These are phyloP conservation scores for Sebastes itinus DNA, from an alignment of 2,797 vertebrate genomes.

Conservation along the genomic window DNA sequence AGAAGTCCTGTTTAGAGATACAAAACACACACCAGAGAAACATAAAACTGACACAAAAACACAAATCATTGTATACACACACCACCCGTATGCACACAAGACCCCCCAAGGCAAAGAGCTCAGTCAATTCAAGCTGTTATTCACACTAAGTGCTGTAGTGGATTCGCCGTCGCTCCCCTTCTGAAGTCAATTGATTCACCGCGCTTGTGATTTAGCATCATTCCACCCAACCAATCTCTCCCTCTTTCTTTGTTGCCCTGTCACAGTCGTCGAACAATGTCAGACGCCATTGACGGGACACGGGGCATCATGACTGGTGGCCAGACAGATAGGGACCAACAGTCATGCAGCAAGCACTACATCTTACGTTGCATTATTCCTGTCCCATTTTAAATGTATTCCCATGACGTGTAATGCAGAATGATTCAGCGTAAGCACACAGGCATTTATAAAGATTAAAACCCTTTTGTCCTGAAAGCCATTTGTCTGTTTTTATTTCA, in stretches of 20 bases:
- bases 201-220: conserved; percentile 35
- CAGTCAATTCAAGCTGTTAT: conserved; percentile 59
- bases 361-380: neutral
- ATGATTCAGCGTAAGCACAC: conserved; percentile 34
- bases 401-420: neutral
- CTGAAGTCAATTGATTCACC: conserved; percentile 54
- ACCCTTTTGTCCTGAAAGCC: conserved; percentile 9
- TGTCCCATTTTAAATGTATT: conserved; percentile 14
- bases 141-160: conserved; percentile 49
- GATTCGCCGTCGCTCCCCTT: conserved; percentile 20
- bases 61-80: conserved; percentile 1
- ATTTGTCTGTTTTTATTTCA: conserved; percentile 49
- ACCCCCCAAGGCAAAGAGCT: conserved; percentile 34
- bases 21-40: conserved; percentile 8
- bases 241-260: conserved; percentile 25
- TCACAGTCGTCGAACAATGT: conserved; percentile 32
- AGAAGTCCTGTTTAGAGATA: neutral
- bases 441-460: conserved; percentile 48
- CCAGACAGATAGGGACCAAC: neutral
- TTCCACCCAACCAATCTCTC: conserved; percentile 11
- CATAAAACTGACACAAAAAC: conserved; percentile 2
- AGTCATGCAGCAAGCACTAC: neutral
- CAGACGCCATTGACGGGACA: conserved; percentile 18
- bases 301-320: neutral
- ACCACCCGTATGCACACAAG: neutral